Conservation (phyloP, 2,113 vertebrate species). For the Bettongia penicillata region DNA sequence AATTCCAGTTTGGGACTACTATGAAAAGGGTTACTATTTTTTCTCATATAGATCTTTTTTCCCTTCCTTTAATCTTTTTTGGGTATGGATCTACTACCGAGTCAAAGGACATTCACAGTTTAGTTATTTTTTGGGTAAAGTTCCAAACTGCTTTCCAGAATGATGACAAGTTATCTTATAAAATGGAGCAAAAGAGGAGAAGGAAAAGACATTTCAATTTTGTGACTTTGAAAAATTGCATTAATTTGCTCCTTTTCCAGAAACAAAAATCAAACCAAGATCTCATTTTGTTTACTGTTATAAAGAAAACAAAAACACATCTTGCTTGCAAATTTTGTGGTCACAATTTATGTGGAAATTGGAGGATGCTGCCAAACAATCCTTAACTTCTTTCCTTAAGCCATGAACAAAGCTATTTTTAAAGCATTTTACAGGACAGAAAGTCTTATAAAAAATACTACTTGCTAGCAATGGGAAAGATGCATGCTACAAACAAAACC, state of each 20-base stretch:
- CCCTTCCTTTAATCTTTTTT: background rate
- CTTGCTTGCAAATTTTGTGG: background rate
- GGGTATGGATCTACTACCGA: background rate
- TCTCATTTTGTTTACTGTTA: background rate
- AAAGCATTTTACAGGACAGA: background rate
- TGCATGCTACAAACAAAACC: constrained; percentile 7
- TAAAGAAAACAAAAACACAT: background rate
- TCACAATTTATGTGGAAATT: background rate
- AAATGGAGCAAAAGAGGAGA: constrained; percentile 5
- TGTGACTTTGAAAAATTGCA: background rate
- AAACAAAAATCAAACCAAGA: background rate
- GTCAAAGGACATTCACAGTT: background rate
- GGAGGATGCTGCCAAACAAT: background rate
- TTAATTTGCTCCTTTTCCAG: background rate
- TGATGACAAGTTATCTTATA: background rate
- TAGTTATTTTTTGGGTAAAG: background rate
- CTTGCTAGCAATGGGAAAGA: constrained; percentile 1
- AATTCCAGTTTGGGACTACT: background rate
- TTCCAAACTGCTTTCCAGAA: background rate
- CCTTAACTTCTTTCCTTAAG: constrained; percentile 27
- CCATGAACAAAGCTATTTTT: background rate
- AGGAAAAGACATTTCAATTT: background rate
- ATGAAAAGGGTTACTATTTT: background rate
- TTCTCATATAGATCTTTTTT: background rate
- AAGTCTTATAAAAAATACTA: background rate